Conservation (phyloP, 2,888 invertebrate species). For the Gymnoscelis rufifasciata region DNA sequence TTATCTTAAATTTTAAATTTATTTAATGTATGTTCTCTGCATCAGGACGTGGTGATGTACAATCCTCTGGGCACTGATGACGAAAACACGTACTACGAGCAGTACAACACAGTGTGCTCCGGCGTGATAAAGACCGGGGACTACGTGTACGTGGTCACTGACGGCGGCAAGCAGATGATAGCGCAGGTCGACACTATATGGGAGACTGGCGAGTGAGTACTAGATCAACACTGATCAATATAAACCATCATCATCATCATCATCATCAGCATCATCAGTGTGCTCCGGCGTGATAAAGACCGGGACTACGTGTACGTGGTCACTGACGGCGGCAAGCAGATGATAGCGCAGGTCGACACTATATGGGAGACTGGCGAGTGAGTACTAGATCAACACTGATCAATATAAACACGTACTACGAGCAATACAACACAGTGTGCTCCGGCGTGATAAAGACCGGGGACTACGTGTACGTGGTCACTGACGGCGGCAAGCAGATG, state of each 20-base stretch:
- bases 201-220: conserved; percentile 91
- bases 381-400: conserved; percentile 46
- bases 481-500: conserved; percentile 92
- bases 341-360: conserved; percentile 94
- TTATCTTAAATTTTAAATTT: too few species aligned
- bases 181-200: conserved; percentile 96
- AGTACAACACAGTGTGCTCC: conserved; percentile 90
- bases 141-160: conserved; percentile 95
- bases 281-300: conserved; percentile 88
- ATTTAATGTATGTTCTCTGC: too few species aligned
- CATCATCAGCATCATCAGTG: too few species aligned
- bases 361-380: conserved; percentile 96
- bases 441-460: conserved; percentile 92
- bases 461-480: conserved; percentile 96
- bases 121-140: conserved; percentile 94
- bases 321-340: conserved; percentile 92
- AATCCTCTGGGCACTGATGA: conserved; percentile 83
- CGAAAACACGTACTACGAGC: conserved; percentile 93
- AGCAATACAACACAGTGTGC: conserved; percentile 93
- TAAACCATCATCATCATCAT: too few species aligned
- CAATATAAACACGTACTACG: conserved; percentile 83
- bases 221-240: not conserved
- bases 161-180: conserved; percentile 93
- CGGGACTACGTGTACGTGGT: conserved; percentile 98
- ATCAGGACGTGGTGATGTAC: conserved; percentile 89